Evolutionary conservation across 2,113 vertebrate species (phyloP).

Genomic region (Oceanodroma tethys): DNA sequence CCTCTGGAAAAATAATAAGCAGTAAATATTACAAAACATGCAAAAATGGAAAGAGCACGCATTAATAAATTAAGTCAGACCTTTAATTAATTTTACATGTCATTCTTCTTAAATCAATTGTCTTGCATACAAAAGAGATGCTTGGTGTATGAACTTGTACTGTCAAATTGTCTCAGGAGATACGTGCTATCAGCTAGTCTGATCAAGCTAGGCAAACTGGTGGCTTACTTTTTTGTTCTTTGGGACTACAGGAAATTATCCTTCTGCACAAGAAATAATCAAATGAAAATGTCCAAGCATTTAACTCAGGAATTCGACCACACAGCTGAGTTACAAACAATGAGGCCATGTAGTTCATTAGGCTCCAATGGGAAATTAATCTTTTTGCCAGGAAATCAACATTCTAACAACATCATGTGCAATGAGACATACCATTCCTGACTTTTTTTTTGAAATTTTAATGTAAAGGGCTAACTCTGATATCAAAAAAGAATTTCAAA

Average conservation of each 20-base stretch:
- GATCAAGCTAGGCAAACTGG: not conserved
- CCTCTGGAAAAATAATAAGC: not conserved
- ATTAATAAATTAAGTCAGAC: not conserved
- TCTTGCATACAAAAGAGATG: not conserved
- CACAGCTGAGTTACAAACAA: not conserved
- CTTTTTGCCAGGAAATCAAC: slow-evolving; percentile 24
- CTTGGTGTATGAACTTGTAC: not conserved
- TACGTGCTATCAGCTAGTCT: not conserved
- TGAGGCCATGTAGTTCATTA: not conserved
- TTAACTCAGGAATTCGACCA: not conserved
- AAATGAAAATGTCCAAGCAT: not conserved
- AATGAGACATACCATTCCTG: not conserved
- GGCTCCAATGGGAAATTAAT: not conserved
- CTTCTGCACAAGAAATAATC: not conserved
- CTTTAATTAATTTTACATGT: not conserved
- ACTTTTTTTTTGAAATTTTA: not conserved
- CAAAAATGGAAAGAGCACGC: not conserved
- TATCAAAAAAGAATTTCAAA: not conserved
- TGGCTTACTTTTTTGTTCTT: not conserved
- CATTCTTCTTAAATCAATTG: not conserved
- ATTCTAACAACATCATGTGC: not conserved
- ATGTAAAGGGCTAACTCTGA: not conserved
- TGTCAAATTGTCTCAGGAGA: not conserved
- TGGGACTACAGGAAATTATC: not conserved
- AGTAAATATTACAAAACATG: not conserved